Percentiles rank a stretch among this genome's conserved stretches.
These are phyloP conservation scores for Chaetops frenatus DNA, from an alignment of 2,113 vertebrate species.

Conservation along the genomic window DNA sequence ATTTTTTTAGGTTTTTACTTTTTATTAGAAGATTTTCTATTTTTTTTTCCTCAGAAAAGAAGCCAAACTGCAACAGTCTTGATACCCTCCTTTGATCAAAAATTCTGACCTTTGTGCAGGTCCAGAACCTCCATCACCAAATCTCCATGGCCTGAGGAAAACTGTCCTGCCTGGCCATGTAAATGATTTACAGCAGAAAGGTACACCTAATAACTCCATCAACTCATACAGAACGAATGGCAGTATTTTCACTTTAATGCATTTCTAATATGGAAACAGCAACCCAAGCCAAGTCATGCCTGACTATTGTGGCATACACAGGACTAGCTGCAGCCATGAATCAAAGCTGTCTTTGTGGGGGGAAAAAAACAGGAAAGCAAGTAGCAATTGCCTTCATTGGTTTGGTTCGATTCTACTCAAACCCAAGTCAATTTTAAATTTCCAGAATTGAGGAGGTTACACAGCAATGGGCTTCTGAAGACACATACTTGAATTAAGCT, in stretches of 20 bases:
- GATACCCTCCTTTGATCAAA: background rate
- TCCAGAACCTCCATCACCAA: background rate
- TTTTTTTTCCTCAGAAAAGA: background rate
- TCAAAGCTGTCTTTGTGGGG: background rate
- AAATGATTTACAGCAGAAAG: background rate
- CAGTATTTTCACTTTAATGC: background rate
- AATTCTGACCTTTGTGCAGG: background rate
- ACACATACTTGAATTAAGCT: background rate
- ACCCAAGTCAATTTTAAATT: background rate
- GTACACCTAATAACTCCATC: background rate
- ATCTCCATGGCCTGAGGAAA: background rate
- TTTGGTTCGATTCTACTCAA: background rate
- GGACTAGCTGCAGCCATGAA: background rate
- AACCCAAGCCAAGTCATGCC: background rate
- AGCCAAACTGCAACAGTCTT: background rate
- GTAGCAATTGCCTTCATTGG: background rate
- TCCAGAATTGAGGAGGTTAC: background rate
- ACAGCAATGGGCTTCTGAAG: background rate
- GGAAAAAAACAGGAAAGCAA: background rate
- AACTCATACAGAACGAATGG: background rate
- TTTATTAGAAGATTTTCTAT: background rate
- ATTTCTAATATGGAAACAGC: background rate
- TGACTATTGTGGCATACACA: background rate
- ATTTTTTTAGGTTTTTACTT: background rate
- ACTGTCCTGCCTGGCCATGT: accelerated